Base-by-base conservation (phyloP, 1,140 invertebrate species). In the Eurosta solidaginis region DNA sequence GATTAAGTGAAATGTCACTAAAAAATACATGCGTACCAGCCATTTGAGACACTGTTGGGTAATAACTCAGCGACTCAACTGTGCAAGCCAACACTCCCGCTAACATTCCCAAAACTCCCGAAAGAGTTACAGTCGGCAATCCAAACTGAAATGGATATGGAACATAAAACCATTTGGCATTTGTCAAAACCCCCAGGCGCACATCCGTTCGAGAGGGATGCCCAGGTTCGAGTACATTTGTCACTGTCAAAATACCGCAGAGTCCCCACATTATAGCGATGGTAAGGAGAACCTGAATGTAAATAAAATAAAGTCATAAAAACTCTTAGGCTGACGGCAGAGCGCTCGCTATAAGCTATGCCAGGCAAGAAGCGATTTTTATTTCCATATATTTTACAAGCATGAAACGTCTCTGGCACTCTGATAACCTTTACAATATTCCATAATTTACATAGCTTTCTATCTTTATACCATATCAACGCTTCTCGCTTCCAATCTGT, bases 111-210 rank as follows among this genome's bases (percentile, higher is more conserved):
- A 96, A 88, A 9, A 95, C 94, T 1, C 93, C 86, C 6, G 86
- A 85, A 33, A 88, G 63, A 10, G 87, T 88, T 17, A 95, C 92
- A 0, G 94, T 96, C 0, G 96, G 96, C 12, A 90, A 75, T 2
- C 96, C 96, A 94, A 96, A 97, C 86, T 97, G 95, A 77, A 94
- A 93, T 80, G 95, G 96, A 89, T 96, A 96, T 12, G 95, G 95
- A 36, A 97, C 85, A 40, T 94, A 90, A 84, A 97, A 95, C 95
- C 95, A 96, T 0, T 92, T 91, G 1, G 95, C 92, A 81, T 93
- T 91, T 22, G 89, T 88, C 17, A 96, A 88, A 74, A 95, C 94
- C 78, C 92, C 90, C 0, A 93, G 81, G 81, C 94, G 94, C 6
- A 92, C 91, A 83, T 97, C 96, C 0, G 95, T 95, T 75, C 96